Base-by-base conservation (phyloP, 2,113 vertebrate species). In the Hiodon alosoides region DNA sequence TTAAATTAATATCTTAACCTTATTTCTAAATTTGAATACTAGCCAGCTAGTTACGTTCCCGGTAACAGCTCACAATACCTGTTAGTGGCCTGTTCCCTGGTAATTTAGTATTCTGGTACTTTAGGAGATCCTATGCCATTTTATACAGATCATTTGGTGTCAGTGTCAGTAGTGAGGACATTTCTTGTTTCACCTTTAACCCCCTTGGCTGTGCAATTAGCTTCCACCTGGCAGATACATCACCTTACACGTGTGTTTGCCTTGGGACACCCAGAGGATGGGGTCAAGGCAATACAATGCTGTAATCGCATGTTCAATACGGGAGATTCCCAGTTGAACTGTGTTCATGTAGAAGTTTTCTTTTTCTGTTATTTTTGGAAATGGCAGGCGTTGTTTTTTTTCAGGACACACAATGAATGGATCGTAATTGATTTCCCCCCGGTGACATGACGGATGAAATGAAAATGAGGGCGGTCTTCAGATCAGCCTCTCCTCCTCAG, bases 301-400 rank as follows among this genome's bases (percentile, higher is more conserved):
- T 69, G 89, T 90, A 89, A 92, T 88, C 88, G 79, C 82, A 80
- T 85, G 86, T 90, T 90, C 54, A 51, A 54, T 16, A 91, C 89
- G 91, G 92, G 76, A 78, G 69, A 78, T 60, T 75, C 74, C 54
- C 7, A 66, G 73, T 73, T 69, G 71, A 75, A 59, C 59, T 13
- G 78, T 66, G 71, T 77, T 78, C 73, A 77, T 70, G 76, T 50
- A 46, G 64, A 46, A 59, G 72, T 70, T 50, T 5, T 47, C 47
- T 59, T 74, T 73, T 67, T 78, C 66, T 61, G 50, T 64, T 66
- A 69, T 65, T 71, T 66, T 66, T 71, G 69, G 69, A 48, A 51
- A 50, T 10, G 53, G 60, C 68, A 76, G 51, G 71, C 51, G 46
- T 53, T 7, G 14, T 14, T 52, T 48, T 31, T 31, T 31, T 53